Base-by-base conservation (phyloP, 2,888 invertebrate genomes). In the Lasioglossum marginatum region DNA sequence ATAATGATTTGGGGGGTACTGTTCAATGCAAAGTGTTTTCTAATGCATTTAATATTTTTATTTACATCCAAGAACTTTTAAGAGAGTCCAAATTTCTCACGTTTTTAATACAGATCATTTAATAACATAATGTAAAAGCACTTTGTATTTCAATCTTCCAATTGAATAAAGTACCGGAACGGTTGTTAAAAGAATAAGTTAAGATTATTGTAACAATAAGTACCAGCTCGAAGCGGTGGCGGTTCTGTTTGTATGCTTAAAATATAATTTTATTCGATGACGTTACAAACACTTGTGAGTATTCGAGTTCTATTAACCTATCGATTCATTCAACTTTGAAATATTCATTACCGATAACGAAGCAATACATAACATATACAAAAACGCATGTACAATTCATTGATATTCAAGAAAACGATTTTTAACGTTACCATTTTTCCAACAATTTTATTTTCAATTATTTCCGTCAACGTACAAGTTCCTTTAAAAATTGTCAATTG, bases 201-300 rank as follows among this genome's bases (percentile, higher is more conserved):
- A 63, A 72, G 34, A 57, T 81, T 27, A 8, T 48, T 79, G 27
- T 60, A 48, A 37, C 37, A 68, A 68, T 8, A 27, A 31, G 68
- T 70, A 68, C 4, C 16, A 77, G 37, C 19, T 48, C 43, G 27
- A 66, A 43, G 12, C 66, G 66, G 19, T 19, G 57, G 45, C 52
- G 37, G 40, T 52, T 70, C 45, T 43, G 31, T 79, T 79, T 79
- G 27, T 73, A 79, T 60, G 31, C 27, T 73, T 73, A 45, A 43
- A 73, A 70, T 81, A 43, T 75, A 76, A 81, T 76, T 81, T 71
- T 52, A 75, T 12, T 71, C n/a, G 34, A 68, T 8, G 37, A 37
- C 68, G 34, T 23, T 73, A 48, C n/a, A 52, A 19, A 48, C 16
- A 37, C 34, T 31, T 40, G 5, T 43, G 45, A 66, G 60, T 57